Evolutionary conservation across 2,113 vertebrate species (phyloP).

Genomic region (Vanacampus margaritifer): DNA sequence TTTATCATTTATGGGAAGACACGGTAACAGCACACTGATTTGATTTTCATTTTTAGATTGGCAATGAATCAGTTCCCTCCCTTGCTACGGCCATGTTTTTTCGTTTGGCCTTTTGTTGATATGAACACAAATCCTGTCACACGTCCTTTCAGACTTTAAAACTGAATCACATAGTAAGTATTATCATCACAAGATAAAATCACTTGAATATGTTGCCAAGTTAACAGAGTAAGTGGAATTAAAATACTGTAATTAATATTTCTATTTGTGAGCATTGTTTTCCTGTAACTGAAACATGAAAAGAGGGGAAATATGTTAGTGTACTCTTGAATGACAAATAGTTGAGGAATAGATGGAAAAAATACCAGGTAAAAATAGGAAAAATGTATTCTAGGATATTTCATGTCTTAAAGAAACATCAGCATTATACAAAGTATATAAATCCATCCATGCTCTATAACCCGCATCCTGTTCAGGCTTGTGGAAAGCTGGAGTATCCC

Average conservation of each 20-base stretch:
- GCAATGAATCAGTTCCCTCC: background rate
- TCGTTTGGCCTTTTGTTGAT: background rate
- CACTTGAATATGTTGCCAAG: background rate
- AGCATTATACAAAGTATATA: background rate
- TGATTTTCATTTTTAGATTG: background rate
- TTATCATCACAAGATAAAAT: background rate
- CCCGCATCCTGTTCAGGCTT: background rate
- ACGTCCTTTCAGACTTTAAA: background rate
- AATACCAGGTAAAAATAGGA: background rate
- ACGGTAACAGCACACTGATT: background rate
- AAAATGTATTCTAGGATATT: background rate
- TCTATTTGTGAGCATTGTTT: background rate
- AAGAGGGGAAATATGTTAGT: background rate
- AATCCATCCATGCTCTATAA: background rate
- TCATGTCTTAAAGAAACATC: background rate
- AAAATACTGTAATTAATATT: background rate
- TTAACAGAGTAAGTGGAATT: background rate
- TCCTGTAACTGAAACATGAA: background rate
- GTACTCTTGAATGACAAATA: background rate
- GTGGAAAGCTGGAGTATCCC: background rate
- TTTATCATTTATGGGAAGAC: background rate
- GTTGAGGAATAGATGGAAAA: background rate
- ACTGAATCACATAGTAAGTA: background rate
- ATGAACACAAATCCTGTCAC: background rate
- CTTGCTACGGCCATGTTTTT: background rate